Base-by-base conservation (phyloP, 2,797 vertebrate species). In the Hippocampus kuda region DNA sequence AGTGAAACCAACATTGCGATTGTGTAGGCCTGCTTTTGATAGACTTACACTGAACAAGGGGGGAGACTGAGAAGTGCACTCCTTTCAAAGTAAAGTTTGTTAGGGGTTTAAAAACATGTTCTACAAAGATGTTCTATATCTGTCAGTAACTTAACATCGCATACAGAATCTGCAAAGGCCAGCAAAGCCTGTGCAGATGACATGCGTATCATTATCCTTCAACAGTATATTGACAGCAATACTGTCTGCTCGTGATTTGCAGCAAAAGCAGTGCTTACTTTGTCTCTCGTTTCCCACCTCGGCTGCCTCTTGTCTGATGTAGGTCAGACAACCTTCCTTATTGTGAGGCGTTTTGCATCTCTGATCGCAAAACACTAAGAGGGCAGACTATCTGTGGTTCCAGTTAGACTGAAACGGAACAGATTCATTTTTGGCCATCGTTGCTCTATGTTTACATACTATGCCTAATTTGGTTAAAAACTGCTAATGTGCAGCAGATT, bases 1-100 rank as follows among this genome's bases (percentile, higher is more conserved):
- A 81, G 75, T 75, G 59, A 82, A 84, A 84, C 76, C 69, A 13
- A 74, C 70, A 72, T 65, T 70, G 74, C 72, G 71, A 76, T 69
- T 72, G 41, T 68, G 67, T 18, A 68, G 72, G 64, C 64, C 61
- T 72, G 73, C 69, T 75, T 60, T 65, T 51, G 70, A 49, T n/a
- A 67, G 64, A 56, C 38, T 3, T 9, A 62, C 20, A 41, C 60
- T 12, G 34, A 41, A 22, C 60, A 62, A 20, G 20, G 34, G 59
- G 34, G 18, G 18, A 41, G 27, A 38, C 34, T 38, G 34, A 38
- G 6, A 38, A 7, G 34, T 38, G 34, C 7, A 38, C 34, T 38
- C 34, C 34, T 6, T 38, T 38, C 34, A 38, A 38, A 38, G 34
- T 38, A 38, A 38, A 38, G 34, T 38, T 38, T 38, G 34, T 38